Conservation (phyloP, 1,140 invertebrate species). For the Aphaenogaster ashmeadi region DNA sequence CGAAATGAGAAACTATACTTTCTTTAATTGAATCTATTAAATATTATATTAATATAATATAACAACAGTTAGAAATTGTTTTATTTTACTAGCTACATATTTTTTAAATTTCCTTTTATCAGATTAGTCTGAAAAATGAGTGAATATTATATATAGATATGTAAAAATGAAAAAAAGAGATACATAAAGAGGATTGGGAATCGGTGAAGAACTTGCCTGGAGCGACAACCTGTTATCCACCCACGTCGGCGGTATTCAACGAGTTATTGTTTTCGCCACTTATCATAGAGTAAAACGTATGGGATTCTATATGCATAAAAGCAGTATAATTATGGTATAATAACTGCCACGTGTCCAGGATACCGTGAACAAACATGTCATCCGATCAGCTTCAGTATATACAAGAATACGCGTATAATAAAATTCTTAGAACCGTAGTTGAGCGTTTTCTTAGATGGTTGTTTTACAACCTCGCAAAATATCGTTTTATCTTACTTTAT, state of each 20-base stretch:
- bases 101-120: background rate
- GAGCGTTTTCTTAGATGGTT: background rate
- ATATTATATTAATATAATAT: conserved; percentile 2
- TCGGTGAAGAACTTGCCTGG: background rate
- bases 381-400: background rate
- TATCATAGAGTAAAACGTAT: background rate
- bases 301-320: background rate
- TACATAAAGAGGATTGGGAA: background rate
- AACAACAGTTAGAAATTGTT: background rate
- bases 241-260: background rate
- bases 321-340: background rate
- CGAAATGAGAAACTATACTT: background rate
- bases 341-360: background rate
- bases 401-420: background rate
- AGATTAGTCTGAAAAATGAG: conserved; percentile 1
- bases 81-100: background rate
- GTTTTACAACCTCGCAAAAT: background rate
- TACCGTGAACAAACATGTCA: background rate
- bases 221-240: conserved; percentile 17
- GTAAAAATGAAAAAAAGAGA: background rate
- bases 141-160: background rate
- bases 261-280: conserved; percentile 33
- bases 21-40: background rate
- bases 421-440: background rate
- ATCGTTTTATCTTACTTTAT: background rate